Evolutionary conservation across 2,113 vertebrate species (phyloP).

Genomic region (Smithornis capensis): DNA sequence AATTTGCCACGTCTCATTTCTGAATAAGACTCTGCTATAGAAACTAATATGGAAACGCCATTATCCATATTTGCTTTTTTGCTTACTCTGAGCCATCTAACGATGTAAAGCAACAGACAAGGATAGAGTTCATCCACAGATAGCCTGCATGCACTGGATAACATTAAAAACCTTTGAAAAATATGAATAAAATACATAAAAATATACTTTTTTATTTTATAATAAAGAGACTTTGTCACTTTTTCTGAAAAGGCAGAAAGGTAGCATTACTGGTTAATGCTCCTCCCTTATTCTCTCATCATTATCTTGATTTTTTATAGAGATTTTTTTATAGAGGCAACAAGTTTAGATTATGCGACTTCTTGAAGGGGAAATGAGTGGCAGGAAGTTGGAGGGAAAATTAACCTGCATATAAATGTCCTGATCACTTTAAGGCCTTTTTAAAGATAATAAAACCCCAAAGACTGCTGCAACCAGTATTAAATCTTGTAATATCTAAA

Average conservation of each 20-base stretch:
- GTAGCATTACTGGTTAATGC: not conserved
- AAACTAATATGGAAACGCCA: not conserved
- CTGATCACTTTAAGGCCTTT: not conserved
- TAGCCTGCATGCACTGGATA: not conserved
- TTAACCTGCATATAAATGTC: not conserved
- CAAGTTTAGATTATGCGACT: not conserved
- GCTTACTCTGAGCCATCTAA: not conserved
- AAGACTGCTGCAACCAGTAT: not conserved
- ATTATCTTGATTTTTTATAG: not conserved
- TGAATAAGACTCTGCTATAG: not conserved
- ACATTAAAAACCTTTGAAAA: not conserved
- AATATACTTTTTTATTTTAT: not conserved
- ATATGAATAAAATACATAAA: not conserved
- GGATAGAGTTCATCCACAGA: not conserved
- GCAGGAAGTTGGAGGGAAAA: not conserved
- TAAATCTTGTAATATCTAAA: not conserved
- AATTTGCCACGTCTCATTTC: not conserved
- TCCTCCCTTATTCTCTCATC: not conserved
- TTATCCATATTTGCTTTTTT: not conserved
- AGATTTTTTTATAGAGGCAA: fast-evolving
- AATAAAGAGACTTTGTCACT: not conserved
- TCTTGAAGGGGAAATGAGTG: not conserved
- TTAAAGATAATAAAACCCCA: not conserved
- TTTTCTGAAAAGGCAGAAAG: not conserved
- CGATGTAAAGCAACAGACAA: not conserved